Evolutionary conservation across 2,888 invertebrate species (phyloP), one percentile per base, ranked within the genome.

Genomic region (Helicoverpa assulta): DNA sequence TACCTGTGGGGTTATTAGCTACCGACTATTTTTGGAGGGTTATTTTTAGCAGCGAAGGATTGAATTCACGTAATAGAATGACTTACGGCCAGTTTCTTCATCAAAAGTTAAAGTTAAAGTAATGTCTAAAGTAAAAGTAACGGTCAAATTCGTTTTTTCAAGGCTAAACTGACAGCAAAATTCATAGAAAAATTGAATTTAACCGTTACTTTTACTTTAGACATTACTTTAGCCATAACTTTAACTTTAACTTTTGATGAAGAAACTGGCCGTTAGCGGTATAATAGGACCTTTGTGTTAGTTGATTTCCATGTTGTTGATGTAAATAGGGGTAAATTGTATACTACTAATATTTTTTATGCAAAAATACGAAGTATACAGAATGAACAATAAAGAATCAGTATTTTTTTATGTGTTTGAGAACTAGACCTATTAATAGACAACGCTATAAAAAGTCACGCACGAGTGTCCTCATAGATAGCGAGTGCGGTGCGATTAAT

Each of bases 21-120:
- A 37, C 26, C 18, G 47, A 51, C 62, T 66, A 67, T 73, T 68
- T 79, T 68, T 67, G 63, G 50, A 29, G 19, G n/a, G 29, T 57
- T 83, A 83, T 80, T 80, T 80, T 60, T 70, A 83, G 69, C 14
- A 29, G 6, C 62, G 50, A 29, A 61, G 67, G 81, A 72, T 73
- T 51, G 61, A 52, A 61, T 64, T 76, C 67, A 69, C 63, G 64
- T 73, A 70, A 73, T 73, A 59, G 80, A 76, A 73, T 80, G 70
- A 70, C 64, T 55, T n/a, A n/a, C n/a, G n/a, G n/a, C n/a, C n/a
- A n/a, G n/a, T n/a, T n/a, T n/a, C n/a, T n/a, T n/a, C n/a, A n/a
- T n/a, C n/a, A n/a, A n/a, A n/a, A n/a, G n/a, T n/a, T n/a, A n/a
- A n/a, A n/a, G n/a, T n/a, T n/a, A n/a, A n/a, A n/a, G n/a, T n/a